Evolutionary conservation across 2,797 vertebrate genomes (phyloP), one percentile per base, ranked within the genome.

Genomic region (Kryptolebias ocellatus): DNA sequence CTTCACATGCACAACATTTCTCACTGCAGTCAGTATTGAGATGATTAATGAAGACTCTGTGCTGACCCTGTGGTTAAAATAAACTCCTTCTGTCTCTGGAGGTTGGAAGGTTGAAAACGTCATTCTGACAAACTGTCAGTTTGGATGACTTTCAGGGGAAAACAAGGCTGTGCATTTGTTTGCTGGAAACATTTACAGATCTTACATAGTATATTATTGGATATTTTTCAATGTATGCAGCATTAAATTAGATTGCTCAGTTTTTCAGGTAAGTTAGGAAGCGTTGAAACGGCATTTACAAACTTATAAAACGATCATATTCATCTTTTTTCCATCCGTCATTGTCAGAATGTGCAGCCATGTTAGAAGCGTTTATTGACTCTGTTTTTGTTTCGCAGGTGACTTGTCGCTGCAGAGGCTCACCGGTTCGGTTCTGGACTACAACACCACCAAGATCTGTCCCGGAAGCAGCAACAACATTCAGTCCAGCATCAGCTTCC

Each of bases 401-500:
- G 93, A 96, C 3, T 63, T 92, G 66, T 20, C 37, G 7, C 72
- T 88, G 64, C 88, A 28, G 64, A 95, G 50, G 28, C 27, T 81
- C 53, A 92, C 94, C 8, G 87, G 20, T 68, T 90, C 60, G 4
- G 93, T 98, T 42, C 78, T 98, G 80, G 92, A 96, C 44, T 94
- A 93, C 87, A 96, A 93, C 81, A 91, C 89, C 54, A 92, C 92
- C 0, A 0, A 0, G 0, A 61, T 2, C 16, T 99, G 98, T 61
- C 79, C 78, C 0, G 87, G 51, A 15, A 49, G 55, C 5, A 4
- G 1, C 50, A 94, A 91, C 84, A 87, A 45, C 18, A 5, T 95
- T 44, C 96, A 95, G 84, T 95, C 92, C 82, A 97, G 94, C 87
- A 95, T 99, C 90, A 93, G 94, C 76, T 98, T 99, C 85, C 92